These are phyloP conservation scores for Leptobrachium ailaonicum DNA, from an alignment of 2,113 vertebrate species.

Conservation along the genomic window DNA sequence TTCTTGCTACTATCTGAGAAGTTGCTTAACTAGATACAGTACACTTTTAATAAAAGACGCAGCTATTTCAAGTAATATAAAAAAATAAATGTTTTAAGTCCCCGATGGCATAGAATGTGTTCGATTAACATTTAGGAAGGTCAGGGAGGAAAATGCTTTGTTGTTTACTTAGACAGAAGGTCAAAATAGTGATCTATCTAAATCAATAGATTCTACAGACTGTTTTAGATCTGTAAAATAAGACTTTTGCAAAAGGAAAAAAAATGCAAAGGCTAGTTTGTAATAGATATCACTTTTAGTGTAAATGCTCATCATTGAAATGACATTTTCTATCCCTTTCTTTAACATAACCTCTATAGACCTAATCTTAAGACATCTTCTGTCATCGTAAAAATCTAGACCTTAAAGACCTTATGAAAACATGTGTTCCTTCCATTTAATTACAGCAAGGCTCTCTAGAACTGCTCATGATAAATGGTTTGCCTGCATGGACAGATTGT, in stretches of 20 bases:
- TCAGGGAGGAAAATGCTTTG: conserved; percentile 43
- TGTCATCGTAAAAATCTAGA: too few species aligned
- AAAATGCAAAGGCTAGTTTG: conserved; percentile 24
- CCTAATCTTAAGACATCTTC: too few species aligned
- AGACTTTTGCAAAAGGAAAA: conserved; percentile 18
- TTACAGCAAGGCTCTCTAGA: too few species aligned
- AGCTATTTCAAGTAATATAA: conserved; percentile 28
- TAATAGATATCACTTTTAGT: conserved; percentile 10
- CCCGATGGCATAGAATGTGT: conserved; percentile 19
- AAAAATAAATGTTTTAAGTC: conserved; percentile 32
- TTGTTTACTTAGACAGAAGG: conserved; percentile 49
- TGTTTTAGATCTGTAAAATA: conserved; percentile 43
- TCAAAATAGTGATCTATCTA: conserved; percentile 41
- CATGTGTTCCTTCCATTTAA: too few species aligned
- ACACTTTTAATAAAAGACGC: conserved; percentile 27
- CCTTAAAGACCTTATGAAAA: too few species aligned
- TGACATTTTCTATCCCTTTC: too few species aligned
- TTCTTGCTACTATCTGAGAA: conserved; percentile 2
- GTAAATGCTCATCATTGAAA: conserved; percentile 4
- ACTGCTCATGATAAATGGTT: too few species aligned
- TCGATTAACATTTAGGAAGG: conserved; percentile 50
- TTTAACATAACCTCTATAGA: too few species aligned
- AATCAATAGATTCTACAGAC: conserved; percentile 42
- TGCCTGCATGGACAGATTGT: too few species aligned
- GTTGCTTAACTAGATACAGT: conserved; percentile 9